These are phyloP conservation scores for Muricea muricata DNA, from an alignment of 92 coral and sea anemone species.

Conservation along the genomic window DNA sequence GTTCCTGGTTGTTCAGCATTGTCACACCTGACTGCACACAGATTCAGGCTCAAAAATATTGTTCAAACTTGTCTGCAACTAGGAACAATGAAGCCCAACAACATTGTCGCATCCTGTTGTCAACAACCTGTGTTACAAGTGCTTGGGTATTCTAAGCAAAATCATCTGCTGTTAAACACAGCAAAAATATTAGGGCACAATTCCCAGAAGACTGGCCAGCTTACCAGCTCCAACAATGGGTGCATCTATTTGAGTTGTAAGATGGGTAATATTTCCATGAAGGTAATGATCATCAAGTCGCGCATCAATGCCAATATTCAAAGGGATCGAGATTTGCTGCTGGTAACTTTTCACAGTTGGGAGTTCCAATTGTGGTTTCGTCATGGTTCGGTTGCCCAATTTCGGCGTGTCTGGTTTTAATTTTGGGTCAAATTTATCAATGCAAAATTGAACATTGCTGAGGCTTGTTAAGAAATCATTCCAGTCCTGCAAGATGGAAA, in stretches of 20 bases:
- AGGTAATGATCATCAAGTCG: neutral
- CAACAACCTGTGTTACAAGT: too few relatives aligned
- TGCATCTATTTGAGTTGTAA: conserved; percentile 68
- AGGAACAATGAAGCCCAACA: too few relatives aligned
- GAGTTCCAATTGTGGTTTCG: neutral
- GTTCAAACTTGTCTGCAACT: too few relatives aligned
- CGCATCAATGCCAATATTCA: conserved; percentile 19
- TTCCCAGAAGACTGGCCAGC: too few relatives aligned
- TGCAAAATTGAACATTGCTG: conserved; percentile 34
- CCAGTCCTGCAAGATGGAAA: conserved; percentile 15
- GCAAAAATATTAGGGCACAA: too few relatives aligned
- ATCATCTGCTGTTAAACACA: too few relatives aligned
- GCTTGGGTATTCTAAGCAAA: too few relatives aligned
- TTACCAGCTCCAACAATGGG: conserved; percentile 62
- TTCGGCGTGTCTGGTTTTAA: neutral
- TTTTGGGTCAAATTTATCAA: neutral
- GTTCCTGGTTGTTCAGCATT: too few relatives aligned
- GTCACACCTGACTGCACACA: too few relatives aligned
- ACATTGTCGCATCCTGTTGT: too few relatives aligned
- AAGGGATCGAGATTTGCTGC: conserved; percentile 38
- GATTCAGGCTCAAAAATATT: too few relatives aligned
- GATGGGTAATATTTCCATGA: conserved; percentile 69
- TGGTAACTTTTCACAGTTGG: neutral
- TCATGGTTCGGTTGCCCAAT: neutral
- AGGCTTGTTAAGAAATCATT: conserved; percentile 33